A percentile compares a stretch with the other conserved stretches of the same genome.
Conservation (phyloP, 2,888 invertebrate genomes). For the Morpho helenor region DNA sequence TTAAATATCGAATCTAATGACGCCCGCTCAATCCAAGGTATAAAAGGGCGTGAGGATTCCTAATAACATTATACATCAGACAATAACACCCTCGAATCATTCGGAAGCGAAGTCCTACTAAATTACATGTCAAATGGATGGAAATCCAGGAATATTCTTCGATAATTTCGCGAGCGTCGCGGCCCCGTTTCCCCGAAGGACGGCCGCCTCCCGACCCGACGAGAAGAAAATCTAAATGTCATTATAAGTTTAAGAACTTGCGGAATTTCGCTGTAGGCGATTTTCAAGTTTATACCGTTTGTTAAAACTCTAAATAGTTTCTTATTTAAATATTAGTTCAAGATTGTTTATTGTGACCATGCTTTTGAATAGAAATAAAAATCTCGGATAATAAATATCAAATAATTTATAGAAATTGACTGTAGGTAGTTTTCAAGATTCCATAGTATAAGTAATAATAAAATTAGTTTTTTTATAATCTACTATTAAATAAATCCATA, state of each 20-base stretch:
- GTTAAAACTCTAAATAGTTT: constrained; percentile 42
- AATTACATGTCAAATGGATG: constrained; percentile 71
- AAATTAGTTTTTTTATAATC: no score
- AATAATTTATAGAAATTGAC: background rate
- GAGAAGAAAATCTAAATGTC: constrained; percentile 76
- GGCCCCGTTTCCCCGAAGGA: constrained; percentile 15
- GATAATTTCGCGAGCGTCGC: constrained; percentile 37
- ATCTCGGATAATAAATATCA: background rate
- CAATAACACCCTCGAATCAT: constrained; percentile 63
- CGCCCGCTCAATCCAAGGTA: constrained; percentile 41
- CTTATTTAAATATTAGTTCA: constrained; percentile 12
- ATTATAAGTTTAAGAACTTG: constrained; percentile 68
- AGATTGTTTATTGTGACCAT: constrained; percentile 15
- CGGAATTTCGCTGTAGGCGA: constrained; percentile 51
- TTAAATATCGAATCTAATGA: constrained; percentile 52
- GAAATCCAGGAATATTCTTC: constrained; percentile 67
- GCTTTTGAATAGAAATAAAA: background rate
- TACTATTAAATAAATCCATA: no score
- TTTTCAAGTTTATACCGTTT: constrained; percentile 50
- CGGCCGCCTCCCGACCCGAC: constrained; percentile 33
- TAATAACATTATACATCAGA: constrained; percentile 61
- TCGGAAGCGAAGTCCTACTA: constrained; percentile 45
- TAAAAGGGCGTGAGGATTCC: constrained; percentile 38
- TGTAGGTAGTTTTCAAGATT: background rate
- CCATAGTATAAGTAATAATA: no score